phyloP scores from a whole-genome alignment of 2,888 invertebrate species.

The Apotomis turbidana region DNA sequence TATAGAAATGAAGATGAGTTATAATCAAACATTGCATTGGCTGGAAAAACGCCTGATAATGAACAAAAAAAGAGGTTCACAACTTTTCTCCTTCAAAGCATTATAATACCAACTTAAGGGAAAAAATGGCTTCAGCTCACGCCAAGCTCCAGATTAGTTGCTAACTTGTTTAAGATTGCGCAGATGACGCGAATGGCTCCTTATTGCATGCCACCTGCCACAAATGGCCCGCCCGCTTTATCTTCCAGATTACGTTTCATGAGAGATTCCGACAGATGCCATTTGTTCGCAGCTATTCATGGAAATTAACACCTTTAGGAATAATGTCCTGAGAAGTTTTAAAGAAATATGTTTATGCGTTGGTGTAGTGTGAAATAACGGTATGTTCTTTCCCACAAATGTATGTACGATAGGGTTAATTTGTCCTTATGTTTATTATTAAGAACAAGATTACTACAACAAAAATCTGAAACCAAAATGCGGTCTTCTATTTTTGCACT shows the following conservation, averaged over 20 bases:
- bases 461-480: too few species aligned
- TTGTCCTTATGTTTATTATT: too few species aligned
- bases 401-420: too few species aligned
- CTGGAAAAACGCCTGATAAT: background rate
- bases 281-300: slow-evolving; percentile 24
- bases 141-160: slow-evolving; percentile 33
- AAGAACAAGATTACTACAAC: too few species aligned
- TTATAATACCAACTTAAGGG: slow-evolving; percentile 21
- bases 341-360: too few species aligned
- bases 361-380: too few species aligned
- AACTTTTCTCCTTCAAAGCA: background rate
- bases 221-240: slow-evolving; percentile 36
- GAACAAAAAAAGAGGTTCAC: background rate
- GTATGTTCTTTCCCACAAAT: too few species aligned
- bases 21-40: too few species aligned
- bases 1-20: too few species aligned
- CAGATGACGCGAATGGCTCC: slow-evolving; percentile 32
- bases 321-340: too few species aligned
- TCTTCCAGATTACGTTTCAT: slow-evolving; percentile 24
- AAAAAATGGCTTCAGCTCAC: slow-evolving; percentile 17
- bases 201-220: slow-evolving; percentile 41
- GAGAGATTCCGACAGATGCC: slow-evolving; percentile 26
- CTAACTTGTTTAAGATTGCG: slow-evolving; percentile 42
- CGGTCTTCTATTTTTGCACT: too few species aligned
- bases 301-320: slow-evolving; percentile 1